phyloP scores from a whole-genome alignment of 2,888 invertebrate genomes.

The Alloplasta piceator region DNA sequence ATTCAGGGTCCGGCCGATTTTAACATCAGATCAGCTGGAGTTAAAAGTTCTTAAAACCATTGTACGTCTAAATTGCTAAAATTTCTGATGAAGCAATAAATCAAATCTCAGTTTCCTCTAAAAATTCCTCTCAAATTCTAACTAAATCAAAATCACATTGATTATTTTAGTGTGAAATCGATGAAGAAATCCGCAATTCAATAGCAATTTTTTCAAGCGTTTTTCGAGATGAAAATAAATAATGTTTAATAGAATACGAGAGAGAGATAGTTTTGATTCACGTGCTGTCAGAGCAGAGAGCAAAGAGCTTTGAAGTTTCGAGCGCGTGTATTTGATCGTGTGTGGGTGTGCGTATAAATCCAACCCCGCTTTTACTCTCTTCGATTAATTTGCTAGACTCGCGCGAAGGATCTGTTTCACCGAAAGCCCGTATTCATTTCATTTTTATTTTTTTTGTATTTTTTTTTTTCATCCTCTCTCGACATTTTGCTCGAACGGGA shows the following conservation, averaged over 20 bases:
- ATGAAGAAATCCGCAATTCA: too few species aligned
- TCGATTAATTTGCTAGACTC: constrained; percentile 58
- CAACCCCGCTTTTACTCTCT: constrained; percentile 45
- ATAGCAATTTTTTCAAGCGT: not conserved
- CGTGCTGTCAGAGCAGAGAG: constrained; percentile 30
- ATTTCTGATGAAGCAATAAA: too few species aligned
- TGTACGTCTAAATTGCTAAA: too few species aligned
- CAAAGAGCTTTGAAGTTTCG: constrained; percentile 52
- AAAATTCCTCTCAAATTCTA: too few species aligned
- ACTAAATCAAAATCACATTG: too few species aligned
- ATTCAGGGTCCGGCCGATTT: too few species aligned
- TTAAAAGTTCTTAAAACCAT: too few species aligned
- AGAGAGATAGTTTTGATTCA: constrained; percentile 18
- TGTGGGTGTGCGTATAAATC: not conserved
- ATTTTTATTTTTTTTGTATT: not conserved
- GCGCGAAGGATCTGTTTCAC: constrained; percentile 19
- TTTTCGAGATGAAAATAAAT: constrained; percentile 4
- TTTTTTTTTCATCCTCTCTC: constrained; percentile 19
- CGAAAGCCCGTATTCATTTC: constrained; percentile 36
- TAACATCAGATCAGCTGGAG: too few species aligned
- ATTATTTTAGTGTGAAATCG: too few species aligned
- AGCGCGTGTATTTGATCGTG: constrained; percentile 34
- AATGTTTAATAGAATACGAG: constrained; percentile 31
- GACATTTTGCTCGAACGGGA: constrained; percentile 36
- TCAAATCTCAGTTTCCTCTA: too few species aligned